Evolutionary conservation across 2,113 vertebrate species (phyloP).

Genomic region (Patagioenas fasciata): DNA sequence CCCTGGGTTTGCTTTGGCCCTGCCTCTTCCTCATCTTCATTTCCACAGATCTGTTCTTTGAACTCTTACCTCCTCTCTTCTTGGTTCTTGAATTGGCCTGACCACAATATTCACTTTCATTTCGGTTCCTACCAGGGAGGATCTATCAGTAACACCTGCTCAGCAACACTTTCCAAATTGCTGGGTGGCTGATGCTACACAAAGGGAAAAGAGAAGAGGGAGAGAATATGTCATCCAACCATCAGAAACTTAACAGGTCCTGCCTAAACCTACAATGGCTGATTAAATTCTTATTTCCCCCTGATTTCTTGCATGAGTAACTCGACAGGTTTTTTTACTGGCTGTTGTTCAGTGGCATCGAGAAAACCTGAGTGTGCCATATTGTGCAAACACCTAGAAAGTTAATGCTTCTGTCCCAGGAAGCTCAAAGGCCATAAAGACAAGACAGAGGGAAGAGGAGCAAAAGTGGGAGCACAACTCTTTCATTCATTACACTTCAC

Average conservation of each 20-base stretch:
- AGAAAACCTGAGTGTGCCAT: neutral
- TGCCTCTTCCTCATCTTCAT: neutral
- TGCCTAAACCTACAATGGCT: neutral
- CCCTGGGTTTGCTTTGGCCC: neutral
- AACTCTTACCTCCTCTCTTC: neutral
- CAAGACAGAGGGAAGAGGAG: neutral
- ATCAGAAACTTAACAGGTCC: neutral
- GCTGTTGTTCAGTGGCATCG: neutral
- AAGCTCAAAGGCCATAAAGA: neutral
- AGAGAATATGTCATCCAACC: neutral
- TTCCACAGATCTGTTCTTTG: neutral
- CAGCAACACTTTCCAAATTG: neutral
- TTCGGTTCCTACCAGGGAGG: neutral
- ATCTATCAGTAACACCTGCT: neutral
- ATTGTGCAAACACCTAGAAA: neutral
- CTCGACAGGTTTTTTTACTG: neutral
- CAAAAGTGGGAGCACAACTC: neutral
- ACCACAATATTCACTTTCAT: neutral
- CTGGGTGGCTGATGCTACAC: neutral
- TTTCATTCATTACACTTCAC: neutral
- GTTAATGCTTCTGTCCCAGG: neutral
- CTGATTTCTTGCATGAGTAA: neutral
- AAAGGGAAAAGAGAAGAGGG: neutral
- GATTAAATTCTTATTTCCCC: neutral
- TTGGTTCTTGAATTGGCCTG: neutral